Evolutionary conservation across 2,888 invertebrate genomes (phyloP), one percentile per base, ranked within the genome.

Genomic region (Calameuta idolon): DNA sequence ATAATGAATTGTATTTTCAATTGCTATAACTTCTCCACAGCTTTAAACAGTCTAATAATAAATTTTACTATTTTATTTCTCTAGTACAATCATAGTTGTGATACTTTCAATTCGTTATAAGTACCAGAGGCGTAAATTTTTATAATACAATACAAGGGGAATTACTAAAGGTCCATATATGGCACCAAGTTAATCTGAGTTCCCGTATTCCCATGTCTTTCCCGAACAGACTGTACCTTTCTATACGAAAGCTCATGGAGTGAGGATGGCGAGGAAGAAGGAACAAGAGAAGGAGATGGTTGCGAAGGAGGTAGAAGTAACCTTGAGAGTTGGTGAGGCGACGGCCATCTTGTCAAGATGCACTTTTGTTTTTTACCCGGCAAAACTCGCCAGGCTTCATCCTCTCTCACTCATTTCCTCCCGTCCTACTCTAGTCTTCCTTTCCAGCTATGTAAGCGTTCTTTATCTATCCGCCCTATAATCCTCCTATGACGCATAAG

Each of bases 341-440:
- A 85, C 90, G 89, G 90, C 90, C 90, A 90, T 90, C 89, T 90
- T 90, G 89, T 80, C 85, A 87, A 88, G 88, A 90, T 90, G 90
- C 90, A 90, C 89, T 90, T 90, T 90, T 90, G 84, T 89, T 88
- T 89, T 88, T 89, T 87, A 84, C 85, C 75, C 83, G 85, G 81
- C 87, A 84, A 85, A 76, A 80, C 84, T 87, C 85, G 84, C 82
- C 80, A 75, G 30, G 15, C 37, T n/a, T 30, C 79, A 79, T 78
- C 77, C 76, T 76, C 77, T 82, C 81, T 83, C 79, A 75, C 76
- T 76, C 55, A 31, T n/a, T 69, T 75, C 73, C 75, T 75, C 78
- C 69, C 74, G 33, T 78, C 78, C 77, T 75, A 75, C 73, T 80
- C 80, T 82, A 69, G 69, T 77, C 73, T 40, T 77, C 69, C 75